phyloP scores from a whole-genome alignment of 2,797 vertebrate species.

The Melanotaenia nigrans region DNA sequence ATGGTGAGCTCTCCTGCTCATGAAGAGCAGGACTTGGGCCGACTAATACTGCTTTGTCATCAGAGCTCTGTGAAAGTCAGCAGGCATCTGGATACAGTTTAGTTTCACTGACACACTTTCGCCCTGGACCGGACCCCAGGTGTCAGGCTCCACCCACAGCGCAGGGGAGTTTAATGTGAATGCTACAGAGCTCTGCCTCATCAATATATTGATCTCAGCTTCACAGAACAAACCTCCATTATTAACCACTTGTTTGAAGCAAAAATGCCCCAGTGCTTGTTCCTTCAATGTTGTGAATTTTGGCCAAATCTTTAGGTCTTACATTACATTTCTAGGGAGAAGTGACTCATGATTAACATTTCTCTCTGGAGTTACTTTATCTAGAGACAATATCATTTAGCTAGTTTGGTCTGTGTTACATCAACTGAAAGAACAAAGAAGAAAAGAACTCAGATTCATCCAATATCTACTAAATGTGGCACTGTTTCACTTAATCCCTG shows the following conservation, averaged over 20 bases:
- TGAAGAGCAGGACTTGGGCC: no score
- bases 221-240: conserved; percentile 63
- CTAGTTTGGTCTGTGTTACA: neutral
- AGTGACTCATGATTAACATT: neutral
- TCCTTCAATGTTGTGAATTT: neutral
- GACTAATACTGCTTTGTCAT: conserved; percentile 60
- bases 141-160: conserved; percentile 50
- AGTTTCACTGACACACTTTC: conserved; percentile 54
- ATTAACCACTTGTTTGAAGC: conserved; percentile 59
- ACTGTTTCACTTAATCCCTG: neutral
- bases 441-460: no score
- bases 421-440: neutral
- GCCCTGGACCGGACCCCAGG: conserved; percentile 25
- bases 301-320: fast-evolving
- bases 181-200: conserved; percentile 50
- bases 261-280: neutral
- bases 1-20: neutral
- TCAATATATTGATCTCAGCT: conserved; percentile 61
- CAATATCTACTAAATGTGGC: neutral
- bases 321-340: neutral
- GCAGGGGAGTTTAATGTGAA: conserved; percentile 43
- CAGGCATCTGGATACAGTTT: conserved; percentile 12
- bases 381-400: neutral
- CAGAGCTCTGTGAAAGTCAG: conserved; percentile 39
- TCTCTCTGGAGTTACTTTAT: no score